Conservation (phyloP, 1,140 invertebrate species). For the Cotesia glomerata region DNA sequence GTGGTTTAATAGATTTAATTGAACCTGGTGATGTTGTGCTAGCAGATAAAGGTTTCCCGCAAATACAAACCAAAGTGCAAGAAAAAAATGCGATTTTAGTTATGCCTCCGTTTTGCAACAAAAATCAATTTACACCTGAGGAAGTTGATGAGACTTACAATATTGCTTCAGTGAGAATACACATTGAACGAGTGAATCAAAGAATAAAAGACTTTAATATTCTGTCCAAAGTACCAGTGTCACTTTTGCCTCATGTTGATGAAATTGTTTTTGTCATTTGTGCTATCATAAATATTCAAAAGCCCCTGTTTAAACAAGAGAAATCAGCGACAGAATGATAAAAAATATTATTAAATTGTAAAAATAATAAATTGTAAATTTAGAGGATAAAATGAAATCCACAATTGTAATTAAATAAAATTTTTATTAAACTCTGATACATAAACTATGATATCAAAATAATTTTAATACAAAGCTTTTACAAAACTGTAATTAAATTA, state of each 20-base stretch:
- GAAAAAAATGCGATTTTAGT: constrained; percentile 37
- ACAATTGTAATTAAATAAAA: no score
- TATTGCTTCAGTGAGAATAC: constrained; percentile 39
- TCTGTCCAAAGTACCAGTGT: constrained; percentile 1
- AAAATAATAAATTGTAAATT: no score
- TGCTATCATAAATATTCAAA: neutral
- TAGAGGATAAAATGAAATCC: no score
- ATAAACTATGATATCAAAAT: no score
- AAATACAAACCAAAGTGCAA: constrained; percentile 16
- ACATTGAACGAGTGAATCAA: constrained; percentile 39
- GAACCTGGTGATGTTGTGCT: constrained; percentile 44
- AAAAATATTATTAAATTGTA: no score
- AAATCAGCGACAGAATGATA: neutral
- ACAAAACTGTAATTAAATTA: no score
- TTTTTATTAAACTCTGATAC: no score
- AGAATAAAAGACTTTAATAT: constrained; percentile 35
- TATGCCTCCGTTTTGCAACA: constrained; percentile 43
- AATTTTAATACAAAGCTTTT: no score
- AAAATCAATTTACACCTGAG: constrained; percentile 37
- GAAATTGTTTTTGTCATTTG: neutral
- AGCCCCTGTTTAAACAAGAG: neutral
- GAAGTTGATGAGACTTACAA: constrained; percentile 45
- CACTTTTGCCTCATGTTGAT: neutral
- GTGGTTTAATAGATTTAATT: constrained; percentile 41
- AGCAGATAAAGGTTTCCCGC: constrained; percentile 49